A percentile compares a stretch with the other conserved stretches of the same genome.
phyloP scores from a whole-genome alignment of 2,113 vertebrate genomes.

The Channa maculata region DNA sequence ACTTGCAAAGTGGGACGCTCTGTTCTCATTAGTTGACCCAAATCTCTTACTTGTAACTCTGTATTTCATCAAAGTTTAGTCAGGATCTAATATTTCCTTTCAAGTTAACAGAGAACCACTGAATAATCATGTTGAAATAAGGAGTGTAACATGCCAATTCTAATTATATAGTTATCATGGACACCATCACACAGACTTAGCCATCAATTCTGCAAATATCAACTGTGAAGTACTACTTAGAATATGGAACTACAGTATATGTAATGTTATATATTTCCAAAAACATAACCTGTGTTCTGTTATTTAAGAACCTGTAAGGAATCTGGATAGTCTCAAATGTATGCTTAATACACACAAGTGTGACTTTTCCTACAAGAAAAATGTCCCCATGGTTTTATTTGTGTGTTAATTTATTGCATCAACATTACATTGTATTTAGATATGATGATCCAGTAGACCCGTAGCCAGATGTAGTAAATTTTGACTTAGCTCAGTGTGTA shows the following conservation, averaged over 20 bases:
- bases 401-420: conserved; percentile 1
- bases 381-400: neutral
- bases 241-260: neutral
- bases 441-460: neutral
- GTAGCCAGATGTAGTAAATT: conserved; percentile 30
- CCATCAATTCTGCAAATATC: conserved; percentile 62
- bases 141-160: conserved; percentile 76
- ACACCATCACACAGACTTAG: conserved; percentile 49
- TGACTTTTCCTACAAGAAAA: too few relatives aligned
- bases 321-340: neutral
- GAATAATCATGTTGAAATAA: conserved; percentile 82
- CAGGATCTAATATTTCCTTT: conserved; percentile 86
- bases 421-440: conserved; percentile 5
- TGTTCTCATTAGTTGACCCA: conserved; percentile 87
- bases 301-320: neutral
- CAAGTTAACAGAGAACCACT: conserved; percentile 83
- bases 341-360: too few relatives aligned
- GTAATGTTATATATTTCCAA: conserved; percentile 1
- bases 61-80: conserved; percentile 87
- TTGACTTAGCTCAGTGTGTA: conserved; percentile 33
- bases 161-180: conserved; percentile 75
- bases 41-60: conserved; percentile 83
- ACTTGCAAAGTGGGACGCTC: conserved; percentile 81
- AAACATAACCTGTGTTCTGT: neutral
- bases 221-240: conserved; percentile 8